Percentiles rank a stretch among this genome's conserved stretches.
Evolutionary conservation across 2,113 vertebrate species (phyloP).

Genomic region (Arvicanthis niloticus): DNA sequence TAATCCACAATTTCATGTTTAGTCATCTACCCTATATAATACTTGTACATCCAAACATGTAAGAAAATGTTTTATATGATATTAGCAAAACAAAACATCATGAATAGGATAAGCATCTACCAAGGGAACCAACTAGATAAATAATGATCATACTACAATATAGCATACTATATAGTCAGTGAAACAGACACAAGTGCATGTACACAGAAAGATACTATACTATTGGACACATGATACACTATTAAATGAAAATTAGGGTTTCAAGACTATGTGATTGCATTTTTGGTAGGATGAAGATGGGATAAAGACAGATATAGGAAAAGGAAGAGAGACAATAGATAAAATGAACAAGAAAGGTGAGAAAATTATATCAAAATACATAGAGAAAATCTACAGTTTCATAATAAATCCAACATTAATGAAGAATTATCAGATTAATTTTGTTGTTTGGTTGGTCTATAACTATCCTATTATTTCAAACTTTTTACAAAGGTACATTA

Average conservation of each 20-base stretch:
- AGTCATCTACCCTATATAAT: not conserved
- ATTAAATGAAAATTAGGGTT: not conserved
- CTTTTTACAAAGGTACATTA: not conserved
- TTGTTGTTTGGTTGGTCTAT: not conserved
- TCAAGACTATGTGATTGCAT: not conserved
- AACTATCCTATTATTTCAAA: not conserved
- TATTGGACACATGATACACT: not conserved
- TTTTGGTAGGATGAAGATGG: not conserved
- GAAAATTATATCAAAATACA: not conserved
- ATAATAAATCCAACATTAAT: constrained; percentile 6
- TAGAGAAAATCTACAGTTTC: not conserved
- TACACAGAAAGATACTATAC: not conserved
- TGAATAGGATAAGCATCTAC: not conserved
- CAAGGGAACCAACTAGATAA: not conserved
- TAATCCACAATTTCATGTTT: not conserved
- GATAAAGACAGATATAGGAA: no score
- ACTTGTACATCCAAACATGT: not conserved
- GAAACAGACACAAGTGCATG: not conserved
- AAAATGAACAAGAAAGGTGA: not conserved
- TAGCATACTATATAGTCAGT: not conserved
- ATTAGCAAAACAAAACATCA: not conserved
- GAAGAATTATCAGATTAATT: not conserved
- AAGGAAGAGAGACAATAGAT: not conserved
- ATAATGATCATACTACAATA: not conserved
- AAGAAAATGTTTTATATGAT: not conserved